Conservation (phyloP, 2,888 invertebrate species). For the Limnephilus lunatus region DNA sequence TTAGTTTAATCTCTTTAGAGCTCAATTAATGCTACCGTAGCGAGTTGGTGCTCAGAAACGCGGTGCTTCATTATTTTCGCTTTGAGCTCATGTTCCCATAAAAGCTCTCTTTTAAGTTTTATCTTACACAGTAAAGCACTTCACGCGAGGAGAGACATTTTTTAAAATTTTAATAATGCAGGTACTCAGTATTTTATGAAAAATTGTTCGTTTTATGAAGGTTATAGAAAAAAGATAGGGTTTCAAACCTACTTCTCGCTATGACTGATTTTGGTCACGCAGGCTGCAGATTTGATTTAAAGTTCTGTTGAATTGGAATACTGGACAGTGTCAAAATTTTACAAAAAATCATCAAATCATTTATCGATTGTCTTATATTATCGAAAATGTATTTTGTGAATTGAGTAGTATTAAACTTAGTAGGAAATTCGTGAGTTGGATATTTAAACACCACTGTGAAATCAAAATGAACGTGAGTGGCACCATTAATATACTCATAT, state of each 20-base stretch:
- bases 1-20: neutral
- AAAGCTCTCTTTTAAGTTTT: neutral
- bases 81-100: neutral
- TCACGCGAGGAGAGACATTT: neutral
- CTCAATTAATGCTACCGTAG: slow-evolving; percentile 9
- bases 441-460: neutral
- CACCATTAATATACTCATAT: too few species aligned
- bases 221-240: neutral
- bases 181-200: neutral
- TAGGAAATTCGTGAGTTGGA: neutral
- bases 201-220: neutral
- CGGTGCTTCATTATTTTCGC: slow-evolving; percentile 18
- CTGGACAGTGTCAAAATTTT: too few species aligned
- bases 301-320: neutral
- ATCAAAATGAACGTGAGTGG: too few species aligned
- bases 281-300: neutral
- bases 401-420: neutral
- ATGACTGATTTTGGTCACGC: too few species aligned
- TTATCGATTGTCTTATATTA: too few species aligned
- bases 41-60: neutral
- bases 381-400: neutral
- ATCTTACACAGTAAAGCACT: slow-evolving; percentile 2
- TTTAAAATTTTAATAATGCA: neutral
- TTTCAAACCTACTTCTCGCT: neutral
- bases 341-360: too few species aligned